Percentiles rank a stretch among this genome's conserved stretches.
Evolutionary conservation across 2,113 vertebrate species (phyloP).

Genomic region (Stigmatopora nigra): DNA sequence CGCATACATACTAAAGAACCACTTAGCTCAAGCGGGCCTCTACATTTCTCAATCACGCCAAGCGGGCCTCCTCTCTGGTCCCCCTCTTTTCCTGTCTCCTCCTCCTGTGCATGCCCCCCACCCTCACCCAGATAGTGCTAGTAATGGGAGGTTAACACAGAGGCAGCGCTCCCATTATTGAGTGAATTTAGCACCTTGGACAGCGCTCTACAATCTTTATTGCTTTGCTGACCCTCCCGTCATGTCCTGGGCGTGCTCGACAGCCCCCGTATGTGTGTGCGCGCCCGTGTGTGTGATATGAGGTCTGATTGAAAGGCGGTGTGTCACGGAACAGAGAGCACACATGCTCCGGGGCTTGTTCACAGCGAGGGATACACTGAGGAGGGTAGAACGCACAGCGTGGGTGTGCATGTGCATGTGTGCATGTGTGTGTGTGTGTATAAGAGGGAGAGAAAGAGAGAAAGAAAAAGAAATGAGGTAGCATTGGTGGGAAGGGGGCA

Average conservation of each 20-base stretch:
- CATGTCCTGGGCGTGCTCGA: conserved; percentile 80
- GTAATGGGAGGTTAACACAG: conserved; percentile 98
- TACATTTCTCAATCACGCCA: conserved; percentile 69
- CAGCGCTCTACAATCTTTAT: conserved; percentile 98
- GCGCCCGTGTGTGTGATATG: conserved; percentile 71
- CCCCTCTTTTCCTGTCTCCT: conserved; percentile 32
- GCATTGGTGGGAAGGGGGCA: conserved; percentile 75
- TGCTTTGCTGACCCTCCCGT: conserved; percentile 97
- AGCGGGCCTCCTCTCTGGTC: conserved; percentile 68
- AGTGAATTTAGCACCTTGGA: conserved; percentile 99
- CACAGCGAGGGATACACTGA: conserved; percentile 84
- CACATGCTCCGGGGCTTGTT: conserved; percentile 95
- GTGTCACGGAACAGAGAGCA: conserved; percentile 96
- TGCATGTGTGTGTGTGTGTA: conserved; percentile 39
- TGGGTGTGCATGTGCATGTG: conserved; percentile 34
- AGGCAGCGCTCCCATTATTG: conserved; percentile 97
- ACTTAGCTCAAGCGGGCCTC: conserved; percentile 70
- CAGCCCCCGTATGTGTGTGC: conserved; percentile 70
- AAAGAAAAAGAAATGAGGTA: conserved; percentile 40
- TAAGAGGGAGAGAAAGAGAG: conserved; percentile 36
- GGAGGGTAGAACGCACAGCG: conserved; percentile 62
- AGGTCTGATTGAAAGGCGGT: conserved; percentile 98
- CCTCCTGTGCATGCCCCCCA: conserved; percentile 38
- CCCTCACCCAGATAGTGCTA: conserved; percentile 84
- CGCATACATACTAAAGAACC: conserved; percentile 74